Base-by-base conservation (phyloP, 1,140 invertebrate genomes). In the Brachionus koreanus region DNA sequence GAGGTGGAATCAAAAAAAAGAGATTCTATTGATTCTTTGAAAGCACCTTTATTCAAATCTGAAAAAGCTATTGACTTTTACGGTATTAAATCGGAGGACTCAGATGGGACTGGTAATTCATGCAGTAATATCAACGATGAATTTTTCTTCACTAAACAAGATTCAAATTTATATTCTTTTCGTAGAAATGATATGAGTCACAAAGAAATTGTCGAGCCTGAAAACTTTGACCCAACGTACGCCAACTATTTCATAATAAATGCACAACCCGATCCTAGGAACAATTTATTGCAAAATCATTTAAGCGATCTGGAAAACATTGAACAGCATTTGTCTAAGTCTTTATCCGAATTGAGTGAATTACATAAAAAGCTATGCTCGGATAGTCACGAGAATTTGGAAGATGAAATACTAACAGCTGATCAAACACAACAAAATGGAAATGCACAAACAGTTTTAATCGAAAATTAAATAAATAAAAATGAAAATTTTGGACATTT, bases 261-360 rank as follows among this genome's bases (percentile, higher is more conserved):
- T 37, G 1, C 63, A 33, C 29, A 3, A 5, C 9, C 25, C 0
- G 37, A 69, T 19, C 10, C 29, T 1, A 69, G 37, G 2, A 39
- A 69, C 3, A 25, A 46, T n/a, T 10, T 46, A 2, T 46, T 74
- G 42, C 13, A 25, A 19, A 29, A 25, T 46, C 39, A 42, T 39
- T 35, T 79, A 10, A 29, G 37, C 29, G 76, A 79, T 23, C 19
- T 79, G 37, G 76, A 57, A 5, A 57, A 63, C 5, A 61, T 79
- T 9, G 76, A 79, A 43, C 33, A 63, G 25, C 33, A 42, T 23
- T 19, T 79, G 5, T 79, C 76, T 10, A 79, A 79, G n/a, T 79
- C 76, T 9, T 42, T 79, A 19, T 79, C 49, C 9, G 76, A 79
- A 16, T 9, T 79, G 49, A 61, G 9, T 79, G 76, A 57, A 39